phyloP scores from a whole-genome alignment of 2,888 invertebrate species.

The Drosophila multiciliata region DNA sequence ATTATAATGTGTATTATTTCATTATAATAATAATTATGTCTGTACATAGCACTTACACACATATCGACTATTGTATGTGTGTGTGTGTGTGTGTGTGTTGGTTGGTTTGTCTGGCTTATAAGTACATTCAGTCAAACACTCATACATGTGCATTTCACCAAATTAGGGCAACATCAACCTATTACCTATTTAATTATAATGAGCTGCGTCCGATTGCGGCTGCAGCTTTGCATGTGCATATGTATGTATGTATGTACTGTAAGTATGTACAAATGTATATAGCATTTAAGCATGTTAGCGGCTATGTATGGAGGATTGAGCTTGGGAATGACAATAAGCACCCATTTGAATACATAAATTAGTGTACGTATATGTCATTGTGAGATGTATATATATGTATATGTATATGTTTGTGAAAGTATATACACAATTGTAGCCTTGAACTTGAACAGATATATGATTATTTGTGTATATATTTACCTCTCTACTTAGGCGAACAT shows the following conservation, averaged over 20 bases:
- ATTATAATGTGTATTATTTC: slow-evolving; percentile 64
- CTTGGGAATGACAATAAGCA: slow-evolving; percentile 18
- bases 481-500: not conserved
- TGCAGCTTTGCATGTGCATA: slow-evolving; percentile 38
- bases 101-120: slow-evolving; percentile 54
- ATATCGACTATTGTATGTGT: slow-evolving; percentile 16
- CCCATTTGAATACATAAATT: slow-evolving; percentile 9
- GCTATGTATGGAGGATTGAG: slow-evolving; percentile 2
- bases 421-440: slow-evolving; percentile 45
- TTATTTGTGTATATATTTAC: slow-evolving; percentile 1
- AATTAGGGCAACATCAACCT: slow-evolving; percentile 72
- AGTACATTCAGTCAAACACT: slow-evolving; percentile 50
- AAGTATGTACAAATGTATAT: slow-evolving; percentile 1
- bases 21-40: slow-evolving; percentile 65
- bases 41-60: slow-evolving; percentile 29
- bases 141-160: slow-evolving; percentile 48
- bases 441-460: slow-evolving; percentile 47
- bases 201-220: slow-evolving; percentile 64
- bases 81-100: slow-evolving; percentile 20
- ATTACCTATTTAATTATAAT: slow-evolving; percentile 77
- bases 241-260: slow-evolving; percentile 7
- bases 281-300: slow-evolving; percentile 4
- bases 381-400: slow-evolving; percentile 10
- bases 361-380: slow-evolving; percentile 14
- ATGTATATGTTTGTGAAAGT: slow-evolving; percentile 12